Conservation (phyloP, 2,113 vertebrate species). For the Percina caprodes region DNA sequence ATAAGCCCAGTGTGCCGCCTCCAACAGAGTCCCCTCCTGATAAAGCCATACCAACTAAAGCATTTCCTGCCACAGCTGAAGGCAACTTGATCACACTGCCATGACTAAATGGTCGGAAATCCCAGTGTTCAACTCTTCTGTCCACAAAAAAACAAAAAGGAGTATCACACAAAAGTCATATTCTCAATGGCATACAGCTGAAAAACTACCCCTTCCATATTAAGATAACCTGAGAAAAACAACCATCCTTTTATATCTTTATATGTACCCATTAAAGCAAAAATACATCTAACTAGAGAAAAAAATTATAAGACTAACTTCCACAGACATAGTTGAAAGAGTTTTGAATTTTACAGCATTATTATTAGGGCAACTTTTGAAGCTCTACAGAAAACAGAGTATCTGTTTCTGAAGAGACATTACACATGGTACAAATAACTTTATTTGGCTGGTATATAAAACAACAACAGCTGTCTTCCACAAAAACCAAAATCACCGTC, state of each 20-base stretch:
- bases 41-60: slow-evolving; percentile 41
- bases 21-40: slow-evolving; percentile 22
- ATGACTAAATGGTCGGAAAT: slow-evolving; percentile 46
- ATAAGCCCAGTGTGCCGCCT: slow-evolving; percentile 18
- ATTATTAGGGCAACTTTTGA: slow-evolving; percentile 7
- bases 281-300: slow-evolving; percentile 24
- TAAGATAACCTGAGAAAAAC: slow-evolving; percentile 4
- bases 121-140: slow-evolving; percentile 1
- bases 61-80: slow-evolving; percentile 53
- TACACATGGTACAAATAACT: slow-evolving; percentile 24
- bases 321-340: slow-evolving; percentile 10
- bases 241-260: neutral
- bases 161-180: slow-evolving; percentile 22
- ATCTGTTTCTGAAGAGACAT: slow-evolving; percentile 35
- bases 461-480: neutral
- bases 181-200: neutral
- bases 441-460: slow-evolving; percentile 24
- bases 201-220: neutral
- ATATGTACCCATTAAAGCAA: slow-evolving; percentile 10
- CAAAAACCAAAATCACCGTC: slow-evolving; percentile 9
- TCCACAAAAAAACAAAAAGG: slow-evolving; percentile 11
- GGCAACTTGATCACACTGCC: slow-evolving; percentile 40
- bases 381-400: slow-evolving; percentile 4
- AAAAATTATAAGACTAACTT: slow-evolving; percentile 38
- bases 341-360: slow-evolving; percentile 30